Conservation (phyloP, 2,113 vertebrate genomes). For the Gavia stellata region DNA sequence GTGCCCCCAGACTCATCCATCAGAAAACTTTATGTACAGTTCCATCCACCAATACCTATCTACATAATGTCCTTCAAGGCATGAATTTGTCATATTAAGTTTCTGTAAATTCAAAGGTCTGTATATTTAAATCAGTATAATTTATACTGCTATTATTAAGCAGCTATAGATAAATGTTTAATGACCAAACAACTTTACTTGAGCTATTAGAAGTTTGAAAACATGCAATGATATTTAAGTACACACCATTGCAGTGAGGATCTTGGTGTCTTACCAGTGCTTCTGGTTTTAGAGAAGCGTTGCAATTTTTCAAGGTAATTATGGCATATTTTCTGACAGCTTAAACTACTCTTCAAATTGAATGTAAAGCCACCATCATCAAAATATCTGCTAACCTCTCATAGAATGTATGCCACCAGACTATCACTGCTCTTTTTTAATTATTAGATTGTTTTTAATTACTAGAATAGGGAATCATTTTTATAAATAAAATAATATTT, state of each 20-base stretch:
- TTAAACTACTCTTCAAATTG: background rate
- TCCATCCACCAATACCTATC: background rate
- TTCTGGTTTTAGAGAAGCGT: background rate
- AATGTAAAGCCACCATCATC: background rate
- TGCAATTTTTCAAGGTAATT: background rate
- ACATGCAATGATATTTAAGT: background rate
- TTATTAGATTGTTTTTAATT: background rate
- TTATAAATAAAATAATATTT: no score
- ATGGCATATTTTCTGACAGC: background rate
- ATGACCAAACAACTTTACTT: background rate
- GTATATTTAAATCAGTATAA: background rate
- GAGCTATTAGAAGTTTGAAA: background rate
- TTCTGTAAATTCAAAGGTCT: background rate
- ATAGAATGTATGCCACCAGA: background rate
- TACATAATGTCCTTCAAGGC: background rate
- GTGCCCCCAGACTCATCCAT: background rate
- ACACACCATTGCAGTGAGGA: background rate
- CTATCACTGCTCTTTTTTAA: background rate
- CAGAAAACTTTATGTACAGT: background rate
- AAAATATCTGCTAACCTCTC: background rate
- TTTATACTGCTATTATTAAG: background rate
- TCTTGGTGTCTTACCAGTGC: background rate
- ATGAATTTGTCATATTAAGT: background rate
- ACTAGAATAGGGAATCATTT: background rate
- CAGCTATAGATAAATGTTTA: background rate